phyloP scores from a whole-genome alignment of 2,113 vertebrate genomes.

The Thunnus maccoyii region DNA sequence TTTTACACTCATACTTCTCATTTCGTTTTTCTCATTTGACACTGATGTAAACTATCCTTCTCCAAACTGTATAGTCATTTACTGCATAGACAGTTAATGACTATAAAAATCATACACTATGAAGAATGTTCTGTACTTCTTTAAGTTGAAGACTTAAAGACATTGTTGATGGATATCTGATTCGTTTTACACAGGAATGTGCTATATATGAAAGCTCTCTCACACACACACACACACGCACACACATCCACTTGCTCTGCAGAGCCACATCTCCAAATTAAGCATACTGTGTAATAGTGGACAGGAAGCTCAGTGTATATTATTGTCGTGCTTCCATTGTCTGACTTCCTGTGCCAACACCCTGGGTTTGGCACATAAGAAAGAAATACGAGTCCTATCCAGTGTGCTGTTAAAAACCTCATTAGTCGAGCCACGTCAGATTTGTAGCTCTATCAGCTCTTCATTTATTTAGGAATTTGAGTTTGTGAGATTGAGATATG shows the following conservation, averaged over 20 bases:
- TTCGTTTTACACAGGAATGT: too few relatives aligned
- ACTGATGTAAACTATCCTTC: too few relatives aligned
- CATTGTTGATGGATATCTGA: neutral
- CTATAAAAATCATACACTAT: neutral
- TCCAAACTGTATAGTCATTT: too few relatives aligned
- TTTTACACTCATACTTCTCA: too few relatives aligned
- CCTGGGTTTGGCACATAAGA: conserved; percentile 33
- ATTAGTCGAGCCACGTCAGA: conserved; percentile 16
- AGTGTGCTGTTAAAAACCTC: conserved; percentile 26
- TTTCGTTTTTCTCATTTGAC: too few relatives aligned
- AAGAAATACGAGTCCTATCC: conserved; percentile 31
- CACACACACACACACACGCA: too few relatives aligned
- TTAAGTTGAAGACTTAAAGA: neutral
- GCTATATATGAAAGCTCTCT: too few relatives aligned
- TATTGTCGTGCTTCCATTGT: conserved; percentile 64
- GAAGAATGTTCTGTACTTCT: neutral
- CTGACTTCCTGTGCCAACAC: conserved; percentile 61
- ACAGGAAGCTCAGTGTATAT: conserved; percentile 52
- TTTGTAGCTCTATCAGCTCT: conserved; percentile 1
- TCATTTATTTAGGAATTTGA: neutral
- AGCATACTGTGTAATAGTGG: conserved; percentile 9
- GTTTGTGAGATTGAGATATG: neutral
- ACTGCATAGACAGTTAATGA: too few relatives aligned
- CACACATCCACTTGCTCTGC: neutral
- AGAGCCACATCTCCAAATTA: conserved; percentile 32